phyloP scores from a whole-genome alignment of 37 sponge, comb jelly and placozoan genomes.

The Chondrilla cf. caribensis region DNA sequence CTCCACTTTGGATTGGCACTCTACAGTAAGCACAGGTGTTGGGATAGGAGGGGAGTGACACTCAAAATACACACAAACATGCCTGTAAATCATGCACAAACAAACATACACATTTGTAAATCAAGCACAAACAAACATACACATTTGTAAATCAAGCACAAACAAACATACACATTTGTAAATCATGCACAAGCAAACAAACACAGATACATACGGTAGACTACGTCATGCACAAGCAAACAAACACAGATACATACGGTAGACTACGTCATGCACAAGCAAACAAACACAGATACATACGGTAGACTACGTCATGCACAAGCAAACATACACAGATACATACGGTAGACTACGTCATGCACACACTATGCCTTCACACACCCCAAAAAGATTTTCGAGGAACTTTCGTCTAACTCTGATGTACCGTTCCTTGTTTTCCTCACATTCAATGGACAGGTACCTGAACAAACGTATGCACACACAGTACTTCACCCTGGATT shows the following conservation, averaged over 20 bases:
- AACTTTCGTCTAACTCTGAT: conserved; percentile 7
- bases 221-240: background rate
- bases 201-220: background rate
- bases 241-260: background rate
- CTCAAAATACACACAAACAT: too few species aligned
- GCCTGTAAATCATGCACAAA: too few species aligned
- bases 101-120: too few species aligned
- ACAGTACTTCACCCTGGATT: too few species aligned
- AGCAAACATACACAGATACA: background rate
- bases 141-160: too few species aligned
- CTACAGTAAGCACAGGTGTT: background rate
- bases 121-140: too few species aligned
- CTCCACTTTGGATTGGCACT: conserved; percentile 17
- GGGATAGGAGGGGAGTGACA: too few species aligned
- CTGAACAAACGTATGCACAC: background rate
- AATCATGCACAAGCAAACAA: background rate
- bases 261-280: background rate
- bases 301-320: background rate
- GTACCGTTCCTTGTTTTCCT: conserved; percentile 55
- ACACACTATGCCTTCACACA: background rate
- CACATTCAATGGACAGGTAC: conserved; percentile 93
- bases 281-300: background rate
- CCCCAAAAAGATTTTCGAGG: background rate
- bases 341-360: background rate
- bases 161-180: too few species aligned